A percentile compares a stretch with the other conserved stretches of the same genome.
phyloP scores from a whole-genome alignment of 2,797 vertebrate genomes.

The Sus cebifrons region DNA sequence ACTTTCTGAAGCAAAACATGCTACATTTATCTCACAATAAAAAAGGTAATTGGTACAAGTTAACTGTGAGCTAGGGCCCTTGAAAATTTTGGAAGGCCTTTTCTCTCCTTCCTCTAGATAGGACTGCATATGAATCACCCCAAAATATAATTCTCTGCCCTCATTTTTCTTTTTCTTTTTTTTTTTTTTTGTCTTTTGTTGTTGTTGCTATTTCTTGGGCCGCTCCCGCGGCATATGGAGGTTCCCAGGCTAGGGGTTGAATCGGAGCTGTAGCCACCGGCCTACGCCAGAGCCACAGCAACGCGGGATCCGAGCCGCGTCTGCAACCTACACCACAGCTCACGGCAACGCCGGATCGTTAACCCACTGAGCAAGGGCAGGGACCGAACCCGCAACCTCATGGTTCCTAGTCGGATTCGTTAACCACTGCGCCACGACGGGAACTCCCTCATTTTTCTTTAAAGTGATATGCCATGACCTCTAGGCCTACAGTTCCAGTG shows the following conservation, averaged over 20 bases:
- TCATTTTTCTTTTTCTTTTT: not conserved
- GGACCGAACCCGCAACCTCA: no score
- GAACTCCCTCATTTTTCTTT: not conserved
- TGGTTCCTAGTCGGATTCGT: no score
- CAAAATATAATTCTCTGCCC: not conserved
- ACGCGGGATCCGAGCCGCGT: no score
- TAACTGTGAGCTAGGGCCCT: not conserved
- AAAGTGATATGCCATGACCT: not conserved
- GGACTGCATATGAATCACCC: not conserved
- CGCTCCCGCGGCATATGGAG: no score
- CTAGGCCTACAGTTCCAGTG: not conserved
- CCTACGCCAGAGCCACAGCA: no score
- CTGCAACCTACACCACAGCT: no score
- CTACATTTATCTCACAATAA: not conserved
- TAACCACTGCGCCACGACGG: no score
- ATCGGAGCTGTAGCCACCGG: no score
- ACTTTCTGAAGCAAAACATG: not conserved
- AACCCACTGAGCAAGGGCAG: no score
- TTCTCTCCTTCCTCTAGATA: not conserved
- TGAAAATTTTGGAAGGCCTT: not conserved
- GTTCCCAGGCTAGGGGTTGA: no score
- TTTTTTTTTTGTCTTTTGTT: not conserved
- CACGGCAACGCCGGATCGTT: no score
- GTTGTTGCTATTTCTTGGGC: no score
- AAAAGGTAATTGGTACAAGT: not conserved